Percentiles rank a stretch among this genome's conserved stretches.
These are phyloP conservation scores for Phylloscopus trochiloides DNA, from an alignment of 2,113 vertebrate species.

Conservation along the genomic window DNA sequence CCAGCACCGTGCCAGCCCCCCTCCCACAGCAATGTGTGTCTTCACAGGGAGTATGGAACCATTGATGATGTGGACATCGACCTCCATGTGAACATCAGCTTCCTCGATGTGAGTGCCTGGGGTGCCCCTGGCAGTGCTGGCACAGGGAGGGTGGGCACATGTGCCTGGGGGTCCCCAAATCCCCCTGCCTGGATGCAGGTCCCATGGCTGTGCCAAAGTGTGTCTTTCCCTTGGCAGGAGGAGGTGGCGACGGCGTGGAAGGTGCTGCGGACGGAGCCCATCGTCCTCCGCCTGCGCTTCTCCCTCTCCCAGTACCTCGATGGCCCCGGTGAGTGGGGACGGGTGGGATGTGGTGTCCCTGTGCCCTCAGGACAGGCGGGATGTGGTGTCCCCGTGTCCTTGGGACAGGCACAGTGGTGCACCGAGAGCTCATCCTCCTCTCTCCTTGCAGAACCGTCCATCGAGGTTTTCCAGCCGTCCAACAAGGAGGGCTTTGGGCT, in stretches of 20 bases:
- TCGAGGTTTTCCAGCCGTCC: conserved; percentile 97
- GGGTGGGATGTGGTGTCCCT: not conserved
- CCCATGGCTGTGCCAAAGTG: fast-evolving
- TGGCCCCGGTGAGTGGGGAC: conserved; percentile 88
- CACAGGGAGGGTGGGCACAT: fast-evolving
- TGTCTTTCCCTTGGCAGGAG: conserved; percentile 77
- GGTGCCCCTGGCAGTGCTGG: fast-evolving
- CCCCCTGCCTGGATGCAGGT: not conserved
- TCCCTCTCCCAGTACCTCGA: conserved; percentile 98
- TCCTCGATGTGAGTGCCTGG: conserved; percentile 89
- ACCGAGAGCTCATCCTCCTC: fast-evolving
- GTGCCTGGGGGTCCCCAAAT: fast-evolving
- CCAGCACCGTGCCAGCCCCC: fast-evolving
- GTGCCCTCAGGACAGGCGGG: fast-evolving
- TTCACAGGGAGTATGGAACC: conserved; percentile 92
- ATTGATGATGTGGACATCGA: conserved; percentile 98
- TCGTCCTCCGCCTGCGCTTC: conserved; percentile 93
- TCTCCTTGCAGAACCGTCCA: conserved; percentile 86
- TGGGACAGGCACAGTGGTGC: fast-evolving
- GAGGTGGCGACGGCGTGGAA: conserved; percentile 99
- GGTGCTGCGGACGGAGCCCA: conserved; percentile 95
- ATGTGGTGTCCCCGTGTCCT: not conserved
- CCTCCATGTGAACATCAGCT: conserved; percentile 96
- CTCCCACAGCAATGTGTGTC: not conserved
- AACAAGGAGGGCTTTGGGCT: conserved; percentile 97